Evolutionary conservation across 2,797 vertebrate genomes (phyloP), one percentile per base, ranked within the genome.

Genomic region (Halcyon leucocephala): DNA sequence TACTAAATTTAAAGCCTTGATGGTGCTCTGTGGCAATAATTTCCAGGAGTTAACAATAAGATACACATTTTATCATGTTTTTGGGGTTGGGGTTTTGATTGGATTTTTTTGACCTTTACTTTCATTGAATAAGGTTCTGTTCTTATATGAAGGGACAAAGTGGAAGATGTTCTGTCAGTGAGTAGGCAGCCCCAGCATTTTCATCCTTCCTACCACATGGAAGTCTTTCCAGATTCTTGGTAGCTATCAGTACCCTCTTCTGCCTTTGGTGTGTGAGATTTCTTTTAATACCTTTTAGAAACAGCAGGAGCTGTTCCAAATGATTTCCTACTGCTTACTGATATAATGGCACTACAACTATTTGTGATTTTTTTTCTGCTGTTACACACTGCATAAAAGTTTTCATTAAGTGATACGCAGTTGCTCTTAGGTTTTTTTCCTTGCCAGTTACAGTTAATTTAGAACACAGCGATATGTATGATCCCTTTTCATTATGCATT

Each of bases 371-470:
- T 81, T 81, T 80, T 91, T 87, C 61, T 91, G 31, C 88, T 92
- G 33, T 77, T 86, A 58, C 74, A 89, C 65, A 77, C 62, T 60
- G 54, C 54, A 86, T 89, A 95, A 91, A 94, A 60, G 67, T 96
- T 94, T 96, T 92, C 88, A 87, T 39, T 96, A 79, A 96, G 55
- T 37, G n/a, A 85, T 73, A 83, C 86, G 57, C 64, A 33, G 61
- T 91, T 74, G 62, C 20, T 85, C 48, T 81, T 86, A 41, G 39
- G 31, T 88, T 44, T 44, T 89, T 90, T 94, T 71, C 48, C 71
- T 89, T 60, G 49, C 37, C 92, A 71, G 86, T 83, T 95, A 76
- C 70, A 94, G 74, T 89, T 95, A 90, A 95, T 97, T 96, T 97
- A 86, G 88, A 92, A 88, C 54, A 82, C 44, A 89, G 86, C 44